phyloP scores from a whole-genome alignment of 2,888 invertebrate species.

The Tiliacea citrago region DNA sequence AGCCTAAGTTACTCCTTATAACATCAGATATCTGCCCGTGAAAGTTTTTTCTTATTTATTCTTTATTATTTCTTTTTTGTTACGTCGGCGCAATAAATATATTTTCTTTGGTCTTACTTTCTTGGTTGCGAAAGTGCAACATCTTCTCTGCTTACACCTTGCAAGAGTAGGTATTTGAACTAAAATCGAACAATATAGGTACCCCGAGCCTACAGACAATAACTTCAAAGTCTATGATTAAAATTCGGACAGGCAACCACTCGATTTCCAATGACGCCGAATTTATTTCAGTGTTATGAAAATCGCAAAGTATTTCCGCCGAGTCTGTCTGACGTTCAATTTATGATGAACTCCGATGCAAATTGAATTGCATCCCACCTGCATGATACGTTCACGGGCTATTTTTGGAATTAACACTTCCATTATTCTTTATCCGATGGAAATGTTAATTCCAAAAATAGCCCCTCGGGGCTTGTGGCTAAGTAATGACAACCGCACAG shows the following conservation, averaged over 20 bases:
- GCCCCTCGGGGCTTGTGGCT: too few species aligned
- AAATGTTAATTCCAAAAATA: too few species aligned
- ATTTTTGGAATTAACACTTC: constrained; percentile 40
- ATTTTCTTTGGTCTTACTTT: too few species aligned
- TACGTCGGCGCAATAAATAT: too few species aligned
- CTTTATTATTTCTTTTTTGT: too few species aligned
- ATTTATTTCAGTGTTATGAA: constrained; percentile 43
- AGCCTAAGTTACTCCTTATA: too few species aligned
- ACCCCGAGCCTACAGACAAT: not conserved
- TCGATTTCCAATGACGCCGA: constrained; percentile 27
- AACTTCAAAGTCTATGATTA: not conserved
- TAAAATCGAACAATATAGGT: not conserved
- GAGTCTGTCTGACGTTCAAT: constrained; percentile 29
- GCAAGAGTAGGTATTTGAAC: too few species aligned
- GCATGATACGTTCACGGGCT: constrained; percentile 26
- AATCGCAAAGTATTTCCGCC: constrained; percentile 20
- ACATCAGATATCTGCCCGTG: too few species aligned
- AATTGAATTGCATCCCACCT: constrained; percentile 25
- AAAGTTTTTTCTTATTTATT: too few species aligned
- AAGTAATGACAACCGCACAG: too few species aligned
- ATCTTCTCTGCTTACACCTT: too few species aligned
- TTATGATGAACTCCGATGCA: constrained; percentile 33
- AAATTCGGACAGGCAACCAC: not conserved
- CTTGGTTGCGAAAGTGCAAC: too few species aligned
- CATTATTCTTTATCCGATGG: constrained; percentile 1